Evolutionary conservation across 2,113 vertebrate genomes (phyloP), one percentile per base, ranked within the genome.

Genomic region (Nothobranchius furzeri): DNA sequence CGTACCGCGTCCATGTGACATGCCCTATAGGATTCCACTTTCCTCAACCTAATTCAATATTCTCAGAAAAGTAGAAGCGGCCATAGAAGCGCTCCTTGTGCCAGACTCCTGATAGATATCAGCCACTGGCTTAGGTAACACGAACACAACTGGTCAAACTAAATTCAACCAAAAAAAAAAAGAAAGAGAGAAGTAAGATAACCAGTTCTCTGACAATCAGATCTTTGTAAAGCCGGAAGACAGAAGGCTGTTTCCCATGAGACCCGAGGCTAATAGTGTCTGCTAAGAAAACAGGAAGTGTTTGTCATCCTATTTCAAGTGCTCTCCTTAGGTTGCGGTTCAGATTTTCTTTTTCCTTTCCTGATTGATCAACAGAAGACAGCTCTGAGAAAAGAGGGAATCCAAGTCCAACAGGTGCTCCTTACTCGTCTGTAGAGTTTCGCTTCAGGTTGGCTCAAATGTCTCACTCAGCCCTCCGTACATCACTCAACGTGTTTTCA

Each of bases 121-220:
- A 82, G 76, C 70, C 73, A 17, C 70, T 7, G 71, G 86, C 87
- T 89, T 87, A 79, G 87, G 79, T 89, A 86, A 86, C 87, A 58
- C 55, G 71, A 80, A 75, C 43, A 56, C 50, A 9, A 60, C 70
- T 68, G 66, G 5, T 77, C 60, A 58, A 65, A 59, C 59, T 52
- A 42, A 61, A 77, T 73, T 81, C 61, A 68, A 70, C 79, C 57
- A 62, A 58, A 60, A 66, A 66, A 40, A 47, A 64, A 42, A 36
- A 49, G 20, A 20, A 20, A 20, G 20, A 15, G 46, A 60, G 35
- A 75, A 72, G 75, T 40, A 67, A 83, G 85, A 88, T 82, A 85
- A 85, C 54, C 56, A 69, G 55, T 79, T 78, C 70, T 66, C 25
- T 57, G 62, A 88, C 89, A 90, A 82, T 75, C 72, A 17, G 56